phyloP scores from a whole-genome alignment of 1,140 invertebrate species.

The Melitaea cinxia region DNA sequence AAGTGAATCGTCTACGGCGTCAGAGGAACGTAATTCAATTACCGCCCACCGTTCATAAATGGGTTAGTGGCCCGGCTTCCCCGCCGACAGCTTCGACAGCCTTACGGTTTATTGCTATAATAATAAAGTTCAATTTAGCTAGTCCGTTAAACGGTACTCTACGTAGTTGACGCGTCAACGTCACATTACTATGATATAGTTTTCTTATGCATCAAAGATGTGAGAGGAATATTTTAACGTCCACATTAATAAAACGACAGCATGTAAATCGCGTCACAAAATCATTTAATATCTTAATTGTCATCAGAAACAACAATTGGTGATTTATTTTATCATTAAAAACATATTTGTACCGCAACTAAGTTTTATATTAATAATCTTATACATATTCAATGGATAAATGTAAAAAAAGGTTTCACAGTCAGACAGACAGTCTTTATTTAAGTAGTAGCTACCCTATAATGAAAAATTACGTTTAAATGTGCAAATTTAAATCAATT shows the following conservation, averaged over 20 bases:
- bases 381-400: too few species aligned
- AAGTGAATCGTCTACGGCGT: slow-evolving; percentile 51
- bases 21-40: slow-evolving; percentile 71
- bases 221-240: slow-evolving; percentile 19
- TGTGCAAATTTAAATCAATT: background rate
- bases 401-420: too few species aligned
- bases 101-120: slow-evolving; percentile 7
- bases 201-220: slow-evolving; percentile 17
- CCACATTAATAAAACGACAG: background rate
- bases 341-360: background rate
- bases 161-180: slow-evolving; percentile 17
- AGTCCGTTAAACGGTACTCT: slow-evolving; percentile 3
- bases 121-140: slow-evolving; percentile 19
- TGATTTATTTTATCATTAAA: background rate
- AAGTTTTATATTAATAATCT: too few species aligned
- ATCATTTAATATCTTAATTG: background rate
- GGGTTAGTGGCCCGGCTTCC: slow-evolving; percentile 71
- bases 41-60: slow-evolving; percentile 67
- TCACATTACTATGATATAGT: slow-evolving; percentile 22
- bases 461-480: background rate
- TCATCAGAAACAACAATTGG: background rate
- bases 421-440: too few species aligned
- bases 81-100: slow-evolving; percentile 19
- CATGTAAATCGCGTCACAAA: background rate
- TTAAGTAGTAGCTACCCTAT: background rate